phyloP scores from a whole-genome alignment of 2,797 vertebrate species.

The Tragelaphus eurycerus region DNA sequence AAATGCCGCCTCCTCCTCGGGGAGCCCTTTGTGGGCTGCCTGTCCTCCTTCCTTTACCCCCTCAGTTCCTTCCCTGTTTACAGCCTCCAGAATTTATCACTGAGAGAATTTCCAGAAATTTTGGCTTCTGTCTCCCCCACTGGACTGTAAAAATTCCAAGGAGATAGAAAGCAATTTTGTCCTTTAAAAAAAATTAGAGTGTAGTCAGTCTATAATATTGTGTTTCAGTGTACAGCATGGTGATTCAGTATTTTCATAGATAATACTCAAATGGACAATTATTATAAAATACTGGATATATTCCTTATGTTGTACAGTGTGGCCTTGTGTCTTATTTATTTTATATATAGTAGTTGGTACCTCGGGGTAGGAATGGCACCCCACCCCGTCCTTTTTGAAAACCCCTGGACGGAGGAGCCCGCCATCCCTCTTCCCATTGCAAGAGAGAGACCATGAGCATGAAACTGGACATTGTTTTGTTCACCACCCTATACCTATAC shows the following conservation, averaged over 20 bases:
- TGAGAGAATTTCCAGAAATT: neutral
- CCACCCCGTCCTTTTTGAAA: too few relatives aligned
- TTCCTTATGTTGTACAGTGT: neutral
- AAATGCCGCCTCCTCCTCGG: rapidly evolving
- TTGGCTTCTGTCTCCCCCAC: neutral
- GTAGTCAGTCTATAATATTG: neutral
- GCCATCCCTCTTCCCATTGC: neutral
- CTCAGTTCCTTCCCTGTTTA: neutral
- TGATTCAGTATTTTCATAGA: neutral
- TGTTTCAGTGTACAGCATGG: neutral
- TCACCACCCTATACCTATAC: neutral
- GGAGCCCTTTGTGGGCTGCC: neutral
- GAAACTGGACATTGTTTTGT: neutral
- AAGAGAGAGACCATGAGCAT: neutral
- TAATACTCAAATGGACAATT: neutral
- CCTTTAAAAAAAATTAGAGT: neutral
- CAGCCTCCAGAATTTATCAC: neutral
- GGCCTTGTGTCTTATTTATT: neutral
- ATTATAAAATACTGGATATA: neutral
- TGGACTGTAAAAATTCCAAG: neutral
- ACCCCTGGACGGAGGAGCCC: too few relatives aligned
- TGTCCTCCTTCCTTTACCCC: neutral
- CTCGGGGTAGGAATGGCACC: too few relatives aligned
- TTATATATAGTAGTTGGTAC: neutral
- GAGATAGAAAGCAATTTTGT: neutral